Conservation (phyloP, 2,113 vertebrate genomes). For the Pampusana beccarii region DNA sequence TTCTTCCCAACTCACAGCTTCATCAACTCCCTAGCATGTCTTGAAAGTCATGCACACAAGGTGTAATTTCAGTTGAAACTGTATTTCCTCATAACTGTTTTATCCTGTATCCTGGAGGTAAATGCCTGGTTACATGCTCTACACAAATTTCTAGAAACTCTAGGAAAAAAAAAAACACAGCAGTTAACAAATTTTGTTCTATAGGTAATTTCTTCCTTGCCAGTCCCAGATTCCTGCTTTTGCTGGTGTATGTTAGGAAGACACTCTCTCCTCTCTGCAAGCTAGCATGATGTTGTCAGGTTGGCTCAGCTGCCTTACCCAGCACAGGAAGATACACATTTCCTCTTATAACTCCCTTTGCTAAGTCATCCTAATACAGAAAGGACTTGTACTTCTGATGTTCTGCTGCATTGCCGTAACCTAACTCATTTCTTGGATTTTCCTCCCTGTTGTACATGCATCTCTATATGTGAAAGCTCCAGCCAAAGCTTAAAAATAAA, state of each 20-base stretch:
- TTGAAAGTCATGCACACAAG: not conserved
- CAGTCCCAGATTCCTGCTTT: not conserved
- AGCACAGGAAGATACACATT: not conserved
- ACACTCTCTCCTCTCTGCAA: not conserved
- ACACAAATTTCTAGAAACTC: not conserved
- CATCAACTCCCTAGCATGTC: not conserved
- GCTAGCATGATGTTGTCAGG: not conserved
- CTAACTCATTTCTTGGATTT: not conserved
- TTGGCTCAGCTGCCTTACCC: not conserved
- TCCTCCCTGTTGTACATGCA: not conserved
- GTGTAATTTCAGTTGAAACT: conserved; percentile 16
- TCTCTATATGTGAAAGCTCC: not conserved
- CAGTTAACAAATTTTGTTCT: not conserved
- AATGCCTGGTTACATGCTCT: not conserved
- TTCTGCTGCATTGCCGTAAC: not conserved
- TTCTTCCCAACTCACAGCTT: not conserved
- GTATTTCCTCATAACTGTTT: not conserved
- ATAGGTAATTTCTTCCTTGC: not conserved
- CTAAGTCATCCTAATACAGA: not conserved
- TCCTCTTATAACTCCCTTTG: not conserved
- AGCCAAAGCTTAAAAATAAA: conserved; percentile 13
- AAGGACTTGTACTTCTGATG: not conserved
- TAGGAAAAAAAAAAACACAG: conserved; percentile 14
- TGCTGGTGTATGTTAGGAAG: not conserved
- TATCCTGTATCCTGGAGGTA: not conserved